Conservation (phyloP, 2,888 invertebrate species). For the Drosophila percnosoma region DNA sequence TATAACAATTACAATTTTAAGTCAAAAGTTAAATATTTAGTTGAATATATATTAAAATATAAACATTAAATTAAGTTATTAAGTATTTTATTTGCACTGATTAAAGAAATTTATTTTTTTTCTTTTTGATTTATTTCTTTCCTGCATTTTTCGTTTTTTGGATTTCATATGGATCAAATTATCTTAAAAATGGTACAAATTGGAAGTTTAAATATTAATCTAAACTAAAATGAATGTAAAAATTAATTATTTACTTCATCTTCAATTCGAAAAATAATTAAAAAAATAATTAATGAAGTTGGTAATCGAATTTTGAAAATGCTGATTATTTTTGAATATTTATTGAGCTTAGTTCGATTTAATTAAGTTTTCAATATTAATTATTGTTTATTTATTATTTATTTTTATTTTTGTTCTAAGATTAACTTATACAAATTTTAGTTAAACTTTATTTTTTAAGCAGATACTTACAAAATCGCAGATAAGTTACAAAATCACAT, state of each 20-base stretch:
- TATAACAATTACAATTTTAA: background rate
- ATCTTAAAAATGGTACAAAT: background rate
- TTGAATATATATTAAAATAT: background rate
- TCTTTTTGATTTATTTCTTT: background rate
- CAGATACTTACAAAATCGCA: background rate
- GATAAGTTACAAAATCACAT: background rate
- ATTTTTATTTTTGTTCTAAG: background rate
- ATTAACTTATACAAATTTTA: background rate
- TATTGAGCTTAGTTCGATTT: background rate
- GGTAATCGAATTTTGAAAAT: fast-evolving
- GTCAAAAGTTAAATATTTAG: background rate
- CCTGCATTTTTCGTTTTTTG: background rate
- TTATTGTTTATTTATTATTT: background rate
- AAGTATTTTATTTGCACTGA: background rate
- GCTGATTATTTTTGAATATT: background rate
- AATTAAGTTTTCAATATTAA: background rate
- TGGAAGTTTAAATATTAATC: fast-evolving
- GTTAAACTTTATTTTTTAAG: background rate
- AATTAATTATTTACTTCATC: fast-evolving
- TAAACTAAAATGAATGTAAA: no score
- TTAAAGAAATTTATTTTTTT: background rate
- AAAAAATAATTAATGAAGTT: no score
- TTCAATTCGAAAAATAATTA: no score
- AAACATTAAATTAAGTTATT: background rate
- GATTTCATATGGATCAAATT: background rate